These are phyloP conservation scores for Chrysemys picta DNA, from an alignment of 2,113 vertebrate genomes.

Conservation along the genomic window DNA sequence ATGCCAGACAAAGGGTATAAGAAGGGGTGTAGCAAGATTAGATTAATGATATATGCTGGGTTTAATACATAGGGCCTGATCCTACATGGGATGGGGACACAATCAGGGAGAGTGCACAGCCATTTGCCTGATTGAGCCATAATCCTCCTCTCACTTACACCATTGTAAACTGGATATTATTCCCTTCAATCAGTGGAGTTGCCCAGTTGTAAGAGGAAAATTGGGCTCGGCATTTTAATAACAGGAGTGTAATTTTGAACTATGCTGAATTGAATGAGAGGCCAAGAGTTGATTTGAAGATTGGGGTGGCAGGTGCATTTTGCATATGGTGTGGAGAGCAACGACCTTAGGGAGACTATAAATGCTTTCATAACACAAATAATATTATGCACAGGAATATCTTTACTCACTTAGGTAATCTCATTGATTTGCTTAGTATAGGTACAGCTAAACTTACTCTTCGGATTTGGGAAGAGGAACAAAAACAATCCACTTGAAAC, in stretches of 20 bases:
- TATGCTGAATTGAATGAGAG: background rate
- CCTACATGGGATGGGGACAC: background rate
- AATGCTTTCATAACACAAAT: background rate
- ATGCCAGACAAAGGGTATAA: background rate
- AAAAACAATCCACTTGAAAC: background rate
- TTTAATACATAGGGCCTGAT: background rate
- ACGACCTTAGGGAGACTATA: background rate
- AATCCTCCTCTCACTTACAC: background rate
- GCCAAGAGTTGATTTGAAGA: background rate
- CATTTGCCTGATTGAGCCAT: background rate
- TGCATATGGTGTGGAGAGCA: background rate
- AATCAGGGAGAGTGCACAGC: accelerated
- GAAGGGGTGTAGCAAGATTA: background rate
- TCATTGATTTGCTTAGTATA: background rate
- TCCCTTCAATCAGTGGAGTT: background rate
- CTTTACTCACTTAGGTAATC: background rate
- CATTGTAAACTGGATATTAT: background rate
- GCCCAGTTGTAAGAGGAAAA: background rate
- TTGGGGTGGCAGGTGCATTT: accelerated
- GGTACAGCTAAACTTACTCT: background rate
- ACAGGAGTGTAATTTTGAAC: background rate
- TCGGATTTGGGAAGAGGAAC: accelerated
- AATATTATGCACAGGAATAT: background rate
- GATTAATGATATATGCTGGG: background rate
- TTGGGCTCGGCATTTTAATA: background rate